phyloP scores from a whole-genome alignment of 1,140 invertebrate genomes.

The Zelostemma sp. region DNA sequence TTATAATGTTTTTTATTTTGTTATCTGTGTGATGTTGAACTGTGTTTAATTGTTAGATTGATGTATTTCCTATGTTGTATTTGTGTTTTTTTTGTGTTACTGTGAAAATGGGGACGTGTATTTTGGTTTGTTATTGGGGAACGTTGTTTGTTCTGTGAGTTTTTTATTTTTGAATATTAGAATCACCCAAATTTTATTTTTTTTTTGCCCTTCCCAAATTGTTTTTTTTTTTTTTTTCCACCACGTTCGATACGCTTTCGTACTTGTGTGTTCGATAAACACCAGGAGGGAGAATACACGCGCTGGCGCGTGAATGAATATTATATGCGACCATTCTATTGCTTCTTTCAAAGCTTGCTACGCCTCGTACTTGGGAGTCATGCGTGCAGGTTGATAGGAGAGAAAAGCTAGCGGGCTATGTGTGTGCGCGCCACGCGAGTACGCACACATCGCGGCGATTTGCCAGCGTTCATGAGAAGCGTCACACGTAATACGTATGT shows the following conservation, averaged over 20 bases:
- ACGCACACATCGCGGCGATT: constrained; percentile 19
- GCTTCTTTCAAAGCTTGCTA: background rate
- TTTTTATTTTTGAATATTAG: too few relatives aligned
- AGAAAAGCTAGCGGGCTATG: background rate
- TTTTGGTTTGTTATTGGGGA: too few relatives aligned
- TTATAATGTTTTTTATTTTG: too few relatives aligned
- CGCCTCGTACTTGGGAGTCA: background rate
- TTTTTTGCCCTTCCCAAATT: too few relatives aligned
- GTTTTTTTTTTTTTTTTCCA: too few relatives aligned
- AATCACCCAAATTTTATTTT: too few relatives aligned
- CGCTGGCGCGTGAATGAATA: constrained; percentile 5
- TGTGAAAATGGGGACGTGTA: too few relatives aligned
- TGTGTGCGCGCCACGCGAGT: background rate
- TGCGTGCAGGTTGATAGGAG: background rate
- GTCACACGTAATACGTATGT: constrained; percentile 44
- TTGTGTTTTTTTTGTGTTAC: too few relatives aligned
- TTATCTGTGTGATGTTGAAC: too few relatives aligned
- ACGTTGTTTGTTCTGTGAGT: too few relatives aligned
- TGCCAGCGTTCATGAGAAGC: constrained; percentile 24
- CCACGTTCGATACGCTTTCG: background rate
- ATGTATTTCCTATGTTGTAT: too few relatives aligned
- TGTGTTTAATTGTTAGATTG: too few relatives aligned
- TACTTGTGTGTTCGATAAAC: constrained; percentile 1
- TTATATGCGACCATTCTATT: constrained; percentile 5
- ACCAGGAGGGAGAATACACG: background rate